Evolutionary conservation across 2,113 vertebrate genomes (phyloP), one percentile per base, ranked within the genome.

Genomic region (Mastomys natalensis): DNA sequence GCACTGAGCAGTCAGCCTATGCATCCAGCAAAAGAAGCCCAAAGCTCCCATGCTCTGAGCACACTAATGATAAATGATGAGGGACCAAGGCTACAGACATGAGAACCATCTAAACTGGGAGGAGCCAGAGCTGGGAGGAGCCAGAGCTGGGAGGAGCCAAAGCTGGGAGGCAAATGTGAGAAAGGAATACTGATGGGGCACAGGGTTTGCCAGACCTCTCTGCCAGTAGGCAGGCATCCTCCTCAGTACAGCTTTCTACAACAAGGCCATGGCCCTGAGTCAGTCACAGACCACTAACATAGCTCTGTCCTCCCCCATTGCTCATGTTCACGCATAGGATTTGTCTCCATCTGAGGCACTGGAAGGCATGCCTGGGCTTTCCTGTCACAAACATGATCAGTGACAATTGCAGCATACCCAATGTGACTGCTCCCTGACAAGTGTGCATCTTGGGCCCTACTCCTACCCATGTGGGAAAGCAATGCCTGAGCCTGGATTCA

Each of bases 401-500:
- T 3, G 1, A 87, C 34, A 48, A 5, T n/a, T 40, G 6, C n/a
- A 10, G 13, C 34, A n/a, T 7, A 53, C 1, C 16, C n/a, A 34
- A 60, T 22, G 7, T 40, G 22, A 77, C 15, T 13, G 29, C 4
- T 17, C 40, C 78, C 0, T 5, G 4, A 11, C 3, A 58, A 15
- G 12, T 3, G 43, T 58, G 89, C 51, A 31, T 78, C 94, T 77
- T 72, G 51, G 66, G 94, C 43, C 26, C 77, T 7, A 0, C 84
- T 51, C 94, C 86, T 82, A 96, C 82, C 60, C 12, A 2, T 58
- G 16, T 60, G 91, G 94, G 80, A n/a, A 92, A 68, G 87, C 9
- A 19, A 93, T 89, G 55, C 3, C 2, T 76, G 95, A 80, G 84
- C 81, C 90, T 85, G 40, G 78, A 1, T 9, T 72, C 74, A 78